Evolutionary conservation across 2,797 vertebrate species (phyloP), one percentile per base, ranked within the genome.

Genomic region (Gadopsis bispinosus): DNA sequence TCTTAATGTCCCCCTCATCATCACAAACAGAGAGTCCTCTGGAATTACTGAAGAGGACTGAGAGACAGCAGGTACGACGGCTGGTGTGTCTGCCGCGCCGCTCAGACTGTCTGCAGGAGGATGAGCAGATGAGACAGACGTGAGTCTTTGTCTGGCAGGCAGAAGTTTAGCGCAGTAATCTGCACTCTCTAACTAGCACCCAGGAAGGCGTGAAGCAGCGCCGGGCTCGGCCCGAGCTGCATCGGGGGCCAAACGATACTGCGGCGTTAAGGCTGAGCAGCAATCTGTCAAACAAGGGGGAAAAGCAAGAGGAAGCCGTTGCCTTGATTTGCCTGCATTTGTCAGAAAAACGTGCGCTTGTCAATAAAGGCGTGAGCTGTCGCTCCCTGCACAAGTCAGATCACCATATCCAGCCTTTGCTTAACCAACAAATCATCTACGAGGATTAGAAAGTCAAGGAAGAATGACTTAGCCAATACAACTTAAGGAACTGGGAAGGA

Each of bases 61-160:
- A 78, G 80, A 77, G 48, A 20, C 43, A 53, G 71, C 69, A 77
- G 69, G n/a, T 60, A 1, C 55, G 84, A 80, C 83, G 84, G 85
- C 58, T 61, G 63, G 59, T 9, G 16, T 4, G 73, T 75, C 78
- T 79, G 76, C 79, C 2, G 65, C 10, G 29, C 74, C 39, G 83
- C 73, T 88, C 81, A 89, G 89, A 87, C 87, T 58, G 80, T 88
- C 84, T 83, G 37, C 76, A 53, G 69, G 50, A 67, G 62, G 80
- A 51, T 6, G 50, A 69, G 16, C 77, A 16, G 68, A 39, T 60
- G 78, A 68, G 1, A 61, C 33, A n/a, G 77, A 54, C 78, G 11
- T 0, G 48, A 35, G 75, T 53, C 70, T 50, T 50, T 64, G 79
- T 84, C 81, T 79, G 80, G n/a, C 54, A 60, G 63, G 85, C 80